A percentile compares a stretch with the other conserved stretches of the same genome.
These are phyloP conservation scores for Oncorhynchus keta DNA, from an alignment of 2,113 vertebrate genomes.

Conservation along the genomic window DNA sequence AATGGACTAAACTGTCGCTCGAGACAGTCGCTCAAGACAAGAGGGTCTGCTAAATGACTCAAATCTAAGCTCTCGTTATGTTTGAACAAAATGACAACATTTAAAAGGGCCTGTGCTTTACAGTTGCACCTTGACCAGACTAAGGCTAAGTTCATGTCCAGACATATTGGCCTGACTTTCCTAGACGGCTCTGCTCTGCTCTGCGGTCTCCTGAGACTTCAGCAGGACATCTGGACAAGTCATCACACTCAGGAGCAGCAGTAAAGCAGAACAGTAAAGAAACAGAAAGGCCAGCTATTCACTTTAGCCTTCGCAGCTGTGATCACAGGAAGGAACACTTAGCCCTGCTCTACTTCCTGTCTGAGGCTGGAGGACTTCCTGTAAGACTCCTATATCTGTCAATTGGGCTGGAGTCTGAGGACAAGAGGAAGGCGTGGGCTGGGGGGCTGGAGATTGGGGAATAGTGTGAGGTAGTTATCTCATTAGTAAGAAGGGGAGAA, in stretches of 20 bases:
- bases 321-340: conserved; percentile 4
- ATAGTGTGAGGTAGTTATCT: not conserved
- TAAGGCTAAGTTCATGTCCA: not conserved
- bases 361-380: conserved; percentile 27
- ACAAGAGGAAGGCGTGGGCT: not conserved
- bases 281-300: conserved; percentile 5
- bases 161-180: conserved; percentile 57
- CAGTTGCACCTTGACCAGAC: conserved; percentile 27
- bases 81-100: too few species aligned
- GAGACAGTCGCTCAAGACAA: too few species aligned
- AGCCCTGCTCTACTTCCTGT: conserved; percentile 22
- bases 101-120: conserved; percentile 4
- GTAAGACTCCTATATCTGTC: not conserved
- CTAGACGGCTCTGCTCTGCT: conserved; percentile 32
- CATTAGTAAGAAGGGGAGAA: not conserved
- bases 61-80: too few species aligned
- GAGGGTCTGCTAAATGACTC: too few species aligned
- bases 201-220: conserved; percentile 36
- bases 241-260: conserved; percentile 33
- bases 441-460: not conserved
- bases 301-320: conserved; percentile 18
- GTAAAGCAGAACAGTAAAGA: not conserved
- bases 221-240: conserved; percentile 54
- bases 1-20: too few species aligned
- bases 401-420: not conserved